Percentiles rank a stretch among this genome's conserved stretches.
Conservation (phyloP, 2,113 vertebrate species). For the Sceloporus undulatus region DNA sequence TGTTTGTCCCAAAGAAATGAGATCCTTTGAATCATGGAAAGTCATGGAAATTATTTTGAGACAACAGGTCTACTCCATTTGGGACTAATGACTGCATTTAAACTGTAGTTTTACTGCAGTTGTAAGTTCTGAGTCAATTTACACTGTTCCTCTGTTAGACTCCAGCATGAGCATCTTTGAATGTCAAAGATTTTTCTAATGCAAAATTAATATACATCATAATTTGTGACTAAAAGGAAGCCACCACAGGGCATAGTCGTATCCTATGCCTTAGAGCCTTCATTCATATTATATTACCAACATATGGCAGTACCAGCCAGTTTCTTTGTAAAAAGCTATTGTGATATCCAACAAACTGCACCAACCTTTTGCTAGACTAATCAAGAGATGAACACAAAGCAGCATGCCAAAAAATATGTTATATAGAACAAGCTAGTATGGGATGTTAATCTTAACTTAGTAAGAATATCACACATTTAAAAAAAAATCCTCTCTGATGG, state of each 20-base stretch:
- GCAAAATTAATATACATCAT: neutral
- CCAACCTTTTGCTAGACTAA: neutral
- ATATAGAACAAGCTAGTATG: neutral
- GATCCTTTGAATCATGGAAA: too few species aligned
- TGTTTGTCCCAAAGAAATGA: too few species aligned
- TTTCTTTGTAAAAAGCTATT: neutral
- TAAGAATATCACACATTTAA: too few species aligned
- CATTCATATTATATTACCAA: neutral
- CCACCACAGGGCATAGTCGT: neutral
- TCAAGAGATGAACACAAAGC: neutral
- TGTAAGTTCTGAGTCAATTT: too few species aligned
- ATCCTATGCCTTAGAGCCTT: neutral
- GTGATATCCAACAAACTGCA: neutral
- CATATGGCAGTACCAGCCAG: neutral
- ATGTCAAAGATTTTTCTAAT: neutral
- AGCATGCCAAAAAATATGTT: neutral
- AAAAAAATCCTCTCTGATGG: too few species aligned
- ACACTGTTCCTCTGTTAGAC: neutral
- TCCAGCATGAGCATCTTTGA: neutral
- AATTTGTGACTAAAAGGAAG: neutral
- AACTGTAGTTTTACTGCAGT: too few species aligned
- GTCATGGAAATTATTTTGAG: too few species aligned
- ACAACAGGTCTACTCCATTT: too few species aligned
- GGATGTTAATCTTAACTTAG: too few species aligned
- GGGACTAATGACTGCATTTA: too few species aligned